These are phyloP conservation scores for Parnassius smintheus DNA, from an alignment of 2,888 invertebrate genomes.

Conservation along the genomic window DNA sequence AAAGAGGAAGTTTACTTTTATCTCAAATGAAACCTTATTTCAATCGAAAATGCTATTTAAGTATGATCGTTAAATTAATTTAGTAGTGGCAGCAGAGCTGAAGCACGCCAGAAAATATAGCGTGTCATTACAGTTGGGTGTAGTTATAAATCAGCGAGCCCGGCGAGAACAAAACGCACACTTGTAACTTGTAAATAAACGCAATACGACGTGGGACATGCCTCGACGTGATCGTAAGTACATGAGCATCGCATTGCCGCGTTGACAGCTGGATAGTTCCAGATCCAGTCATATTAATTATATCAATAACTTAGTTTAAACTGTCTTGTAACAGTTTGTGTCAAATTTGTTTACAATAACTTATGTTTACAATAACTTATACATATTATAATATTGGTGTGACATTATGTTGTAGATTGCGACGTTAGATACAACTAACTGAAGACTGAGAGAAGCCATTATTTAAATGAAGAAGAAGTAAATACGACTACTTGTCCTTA, in stretches of 20 bases:
- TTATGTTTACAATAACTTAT: too few relatives aligned
- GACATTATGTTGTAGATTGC: too few relatives aligned
- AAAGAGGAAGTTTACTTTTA: too few relatives aligned
- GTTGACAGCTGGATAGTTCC: conserved; percentile 14
- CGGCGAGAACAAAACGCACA: conserved; percentile 37
- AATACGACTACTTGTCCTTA: too few relatives aligned
- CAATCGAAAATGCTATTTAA: neutral
- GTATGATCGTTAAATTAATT: neutral
- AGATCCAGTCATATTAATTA: conserved; percentile 15
- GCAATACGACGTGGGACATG: conserved; percentile 38
- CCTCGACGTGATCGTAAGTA: conserved; percentile 25
- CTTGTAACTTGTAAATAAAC: conserved; percentile 51
- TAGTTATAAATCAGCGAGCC: conserved; percentile 41
- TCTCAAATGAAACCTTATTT: too few relatives aligned
- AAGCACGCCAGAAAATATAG: neutral
- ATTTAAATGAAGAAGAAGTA: too few relatives aligned
- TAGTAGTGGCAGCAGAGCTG: neutral
- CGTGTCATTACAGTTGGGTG: conserved; percentile 13
- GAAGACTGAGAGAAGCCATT: too few relatives aligned
- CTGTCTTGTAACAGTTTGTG: too few relatives aligned
- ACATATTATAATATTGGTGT: too few relatives aligned
- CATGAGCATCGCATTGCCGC: conserved; percentile 4
- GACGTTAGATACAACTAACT: too few relatives aligned
- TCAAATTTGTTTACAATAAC: too few relatives aligned
- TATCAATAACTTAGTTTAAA: neutral